Base-by-base conservation (phyloP, 2,113 vertebrate genomes). In the Dipodomys merriami region DNA sequence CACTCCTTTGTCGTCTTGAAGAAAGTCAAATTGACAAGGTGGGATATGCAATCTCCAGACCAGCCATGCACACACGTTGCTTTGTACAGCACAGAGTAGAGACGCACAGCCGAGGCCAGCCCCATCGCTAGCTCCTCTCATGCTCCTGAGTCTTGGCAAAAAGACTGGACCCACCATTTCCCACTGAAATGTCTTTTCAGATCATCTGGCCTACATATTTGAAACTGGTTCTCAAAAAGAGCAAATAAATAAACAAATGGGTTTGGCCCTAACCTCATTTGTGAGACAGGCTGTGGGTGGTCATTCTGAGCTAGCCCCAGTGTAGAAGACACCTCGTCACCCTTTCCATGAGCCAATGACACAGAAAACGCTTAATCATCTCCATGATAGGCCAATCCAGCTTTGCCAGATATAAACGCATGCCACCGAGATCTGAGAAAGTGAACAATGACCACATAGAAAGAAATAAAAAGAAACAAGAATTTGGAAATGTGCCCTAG, bases 161-260 rank as follows among this genome's bases (percentile, higher is more conserved):
- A 95, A 94, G 90, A 29, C 33, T 72, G n/a, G 39, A 88, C 6
- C 80, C 19, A 76, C 64, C n/a, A 29, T 74, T 89, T 89, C 29
- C 60, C 89, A 84, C n/a, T 90, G 44, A 91, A 95, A 77, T 84
- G 30, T 27, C 53, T 91, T 94, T 88, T 86, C 46, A 64, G 11
- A 89, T 95, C 94, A 94, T 84, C 92, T 96, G 91, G 91, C 44
- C 44, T 20, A 35, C 86, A 95, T 86, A 86, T 93, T 94, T 89
- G 76, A 71, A 57, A 93, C 22, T 33, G 78, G 72, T 83, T 94
- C 27, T n/a, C 71, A 80, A 90, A 80, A 44, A 93, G 53, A 88
- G 84, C 77, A 93, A 94, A 83, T 91, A 95, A 95, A 95, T 91
- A 95, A 92, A 88, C 64, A 91, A 79, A 68, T 80, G 16, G 4